A percentile compares a stretch with the other conserved stretches of the same genome.
Evolutionary conservation across 1,140 invertebrate species (phyloP).

Genomic region (Calephelis virginiensis): DNA sequence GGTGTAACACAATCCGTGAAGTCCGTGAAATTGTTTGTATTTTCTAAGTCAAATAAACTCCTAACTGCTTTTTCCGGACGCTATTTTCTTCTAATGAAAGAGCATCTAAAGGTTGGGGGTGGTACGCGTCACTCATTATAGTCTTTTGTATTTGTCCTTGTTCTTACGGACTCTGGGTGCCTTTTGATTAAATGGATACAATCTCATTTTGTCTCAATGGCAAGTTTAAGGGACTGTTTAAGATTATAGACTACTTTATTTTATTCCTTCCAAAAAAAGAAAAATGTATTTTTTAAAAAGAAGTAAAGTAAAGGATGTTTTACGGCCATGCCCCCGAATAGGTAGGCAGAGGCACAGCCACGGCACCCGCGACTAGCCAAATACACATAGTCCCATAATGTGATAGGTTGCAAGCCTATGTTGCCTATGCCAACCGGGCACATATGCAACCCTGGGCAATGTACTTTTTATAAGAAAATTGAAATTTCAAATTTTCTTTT

Average conservation of each 20-base stretch:
- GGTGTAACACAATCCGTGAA: neutral
- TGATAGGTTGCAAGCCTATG: too few relatives aligned
- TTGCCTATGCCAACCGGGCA: too few relatives aligned
- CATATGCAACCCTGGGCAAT: too few relatives aligned
- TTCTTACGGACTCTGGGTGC: slow-evolving; percentile 2
- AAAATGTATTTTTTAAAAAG: neutral
- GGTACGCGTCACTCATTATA: slow-evolving; percentile 3
- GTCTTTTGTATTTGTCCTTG: slow-evolving; percentile 14
- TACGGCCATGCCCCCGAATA: too few relatives aligned
- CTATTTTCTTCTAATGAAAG: slow-evolving; percentile 11
- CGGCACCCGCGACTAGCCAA: too few relatives aligned
- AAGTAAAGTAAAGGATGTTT: too few relatives aligned
- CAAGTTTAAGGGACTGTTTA: slow-evolving; percentile 1
- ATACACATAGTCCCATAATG: too few relatives aligned
- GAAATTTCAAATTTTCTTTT: too few relatives aligned
- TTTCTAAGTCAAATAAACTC: slow-evolving; percentile 9
- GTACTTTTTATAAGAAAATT: too few relatives aligned
- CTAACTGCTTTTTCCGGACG: slow-evolving; percentile 11
- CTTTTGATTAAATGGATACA: slow-evolving; percentile 12
- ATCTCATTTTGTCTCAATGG: slow-evolving; percentile 11
- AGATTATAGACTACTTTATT: slow-evolving; percentile 12
- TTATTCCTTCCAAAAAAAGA: neutral
- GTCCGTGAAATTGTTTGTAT: neutral
- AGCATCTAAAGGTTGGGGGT: slow-evolving; percentile 6
- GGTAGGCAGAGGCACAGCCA: too few relatives aligned